Evolutionary conservation across 2,888 invertebrate species (phyloP).

Genomic region (Andrena flavipes): DNA sequence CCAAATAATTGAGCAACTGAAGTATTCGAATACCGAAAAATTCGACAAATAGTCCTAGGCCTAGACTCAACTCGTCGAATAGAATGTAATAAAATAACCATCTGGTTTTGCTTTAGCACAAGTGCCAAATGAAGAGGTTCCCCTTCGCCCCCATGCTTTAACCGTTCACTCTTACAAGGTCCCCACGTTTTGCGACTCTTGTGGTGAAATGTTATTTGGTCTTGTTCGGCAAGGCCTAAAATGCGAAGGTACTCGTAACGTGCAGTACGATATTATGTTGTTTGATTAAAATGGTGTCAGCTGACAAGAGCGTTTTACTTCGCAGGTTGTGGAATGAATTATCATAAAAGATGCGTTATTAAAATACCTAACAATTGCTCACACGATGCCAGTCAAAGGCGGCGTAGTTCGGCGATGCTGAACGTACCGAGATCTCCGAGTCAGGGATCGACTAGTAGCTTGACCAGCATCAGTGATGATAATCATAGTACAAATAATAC

Average conservation of each 20-base stretch:
- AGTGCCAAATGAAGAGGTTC: constrained; percentile 86
- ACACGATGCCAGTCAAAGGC: constrained; percentile 83
- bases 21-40: no score
- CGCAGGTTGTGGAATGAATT: constrained; percentile 98
- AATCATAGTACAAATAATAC: constrained; percentile 84
- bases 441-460: constrained; percentile 90
- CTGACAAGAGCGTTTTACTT: constrained; percentile 5
- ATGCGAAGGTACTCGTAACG: constrained; percentile 93
- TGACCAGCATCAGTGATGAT: constrained; percentile 87
- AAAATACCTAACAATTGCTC: constrained; percentile 99
- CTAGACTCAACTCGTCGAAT: no score
- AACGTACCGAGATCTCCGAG: constrained; percentile 89
- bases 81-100: background rate
- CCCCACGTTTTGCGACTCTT: constrained; percentile 99
- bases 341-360: constrained; percentile 98
- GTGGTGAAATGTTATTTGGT: constrained; percentile 99
- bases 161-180: constrained; percentile 99
- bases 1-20: no score
- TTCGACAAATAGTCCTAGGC: no score
- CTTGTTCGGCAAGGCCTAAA: constrained; percentile 99
- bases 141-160: constrained; percentile 95
- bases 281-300: constrained; percentile 41
- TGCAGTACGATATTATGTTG: background rate
- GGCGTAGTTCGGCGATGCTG: constrained; percentile 82
- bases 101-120: constrained; percentile 82